Evolutionary conservation across 2,888 invertebrate species (phyloP), one percentile per base, ranked within the genome.

Genomic region (Ametastegia equiseti): DNA sequence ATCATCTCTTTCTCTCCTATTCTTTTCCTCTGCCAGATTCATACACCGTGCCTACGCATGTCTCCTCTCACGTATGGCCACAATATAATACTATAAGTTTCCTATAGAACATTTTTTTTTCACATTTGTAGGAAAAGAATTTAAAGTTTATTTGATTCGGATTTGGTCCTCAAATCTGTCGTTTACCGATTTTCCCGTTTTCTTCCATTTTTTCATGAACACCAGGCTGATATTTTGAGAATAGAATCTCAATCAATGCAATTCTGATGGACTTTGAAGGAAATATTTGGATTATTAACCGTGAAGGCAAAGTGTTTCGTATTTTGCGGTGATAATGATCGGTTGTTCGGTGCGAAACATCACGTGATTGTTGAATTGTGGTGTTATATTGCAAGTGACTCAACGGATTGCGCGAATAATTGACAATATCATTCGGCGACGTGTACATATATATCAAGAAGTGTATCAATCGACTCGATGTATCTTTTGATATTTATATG

Each of bases 1-100:
- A 83, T 80, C 45, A 30, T 80, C 65, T 78, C 69, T 80, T 75
- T 63, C 50, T 36, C 39, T 57, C 47, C 75, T 54, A 30, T 23
- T 81, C 63, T 39, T 73, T 54, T 54, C 36, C 75, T 57, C 50
- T 36, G 19, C 19, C 69, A 19, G 75, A 33, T 50, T 54, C 54
- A 30, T 54, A 57, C 19, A 33, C 33, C 19, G 33, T 57, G 33
- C 13, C 11, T 54, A 23, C n/a, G n/a, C 30, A 45, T 45, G 45
- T 47, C 47, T 15, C 47, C 1, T 47, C 15, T 54, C 54, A 23
- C n/a, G 54, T 54, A 54, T 54, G 54, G 23, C 23, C 19, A 54
- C 23, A 54, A 7, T 11, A 54, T 23, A 23, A 19, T 7, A 23
- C 11, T 19, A n/a, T n/a, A n/a, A n/a, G n/a, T n/a, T n/a, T n/a